A percentile compares a stretch with the other conserved stretches of the same genome.
Evolutionary conservation across 1,140 invertebrate genomes (phyloP).

Genomic region (Spodoptera frugiperda): DNA sequence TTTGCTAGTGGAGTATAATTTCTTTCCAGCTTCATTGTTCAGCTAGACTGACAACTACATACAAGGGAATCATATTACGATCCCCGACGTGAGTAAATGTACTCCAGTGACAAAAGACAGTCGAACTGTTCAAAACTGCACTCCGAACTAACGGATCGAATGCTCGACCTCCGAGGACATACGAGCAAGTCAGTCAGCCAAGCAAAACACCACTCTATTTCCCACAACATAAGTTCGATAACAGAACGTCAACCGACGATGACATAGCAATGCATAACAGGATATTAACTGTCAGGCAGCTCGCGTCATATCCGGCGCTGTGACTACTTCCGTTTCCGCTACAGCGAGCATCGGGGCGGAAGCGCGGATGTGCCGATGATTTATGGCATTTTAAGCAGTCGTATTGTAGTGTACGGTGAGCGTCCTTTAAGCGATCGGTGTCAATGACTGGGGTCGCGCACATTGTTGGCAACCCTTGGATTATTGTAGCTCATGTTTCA

Average conservation of each 20-base stretch:
- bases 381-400: slow-evolving; percentile 52
- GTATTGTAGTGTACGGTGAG: slow-evolving; percentile 38
- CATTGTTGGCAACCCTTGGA: not conserved
- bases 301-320: slow-evolving; percentile 59
- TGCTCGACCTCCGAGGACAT: not conserved
- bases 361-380: slow-evolving; percentile 51
- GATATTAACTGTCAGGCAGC: slow-evolving; percentile 61
- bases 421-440: slow-evolving; percentile 11
- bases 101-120: slow-evolving; percentile 29
- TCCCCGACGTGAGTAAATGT: not conserved
- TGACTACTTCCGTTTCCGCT: slow-evolving; percentile 60
- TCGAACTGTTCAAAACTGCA: slow-evolving; percentile 37
- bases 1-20: no score
- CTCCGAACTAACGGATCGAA: slow-evolving; percentile 25
- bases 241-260: not conserved
- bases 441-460: not conserved
- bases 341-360: slow-evolving; percentile 49
- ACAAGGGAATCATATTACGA: slow-evolving; percentile 13
- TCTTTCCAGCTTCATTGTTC: not conserved
- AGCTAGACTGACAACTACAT: not conserved
- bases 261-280: slow-evolving; percentile 54
- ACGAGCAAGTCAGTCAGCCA: not conserved
- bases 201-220: slow-evolving; percentile 22
- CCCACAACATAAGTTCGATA: not conserved
- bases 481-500: not conserved